Evolutionary conservation across 2,113 vertebrate species (phyloP).

Genomic region (Merops nubicus): DNA sequence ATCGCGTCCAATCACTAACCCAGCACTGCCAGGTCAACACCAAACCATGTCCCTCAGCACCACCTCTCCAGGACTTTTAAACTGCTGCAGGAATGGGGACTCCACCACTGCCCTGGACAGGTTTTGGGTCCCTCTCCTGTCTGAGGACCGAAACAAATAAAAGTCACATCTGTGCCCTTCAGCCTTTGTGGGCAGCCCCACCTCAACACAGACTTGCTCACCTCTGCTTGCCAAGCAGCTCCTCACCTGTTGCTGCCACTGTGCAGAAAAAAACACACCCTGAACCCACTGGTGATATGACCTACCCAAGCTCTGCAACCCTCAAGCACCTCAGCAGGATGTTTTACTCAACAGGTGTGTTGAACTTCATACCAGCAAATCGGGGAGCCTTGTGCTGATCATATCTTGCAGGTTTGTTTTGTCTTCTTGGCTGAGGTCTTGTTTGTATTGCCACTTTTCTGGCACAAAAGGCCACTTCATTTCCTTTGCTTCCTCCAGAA

Average conservation of each 20-base stretch:
- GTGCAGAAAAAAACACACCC: not conserved
- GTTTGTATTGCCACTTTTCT: conserved; percentile 96
- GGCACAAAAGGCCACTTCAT: conserved; percentile 98
- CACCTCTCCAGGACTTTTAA: not conserved
- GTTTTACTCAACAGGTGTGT: not conserved
- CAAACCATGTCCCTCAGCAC: not conserved
- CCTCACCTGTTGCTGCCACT: not conserved
- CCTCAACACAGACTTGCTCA: not conserved
- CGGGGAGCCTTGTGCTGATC: conserved; percentile 76
- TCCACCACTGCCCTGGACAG: not conserved
- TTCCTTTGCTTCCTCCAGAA: conserved; percentile 88
- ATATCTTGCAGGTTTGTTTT: conserved; percentile 91
- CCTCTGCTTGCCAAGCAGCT: not conserved
- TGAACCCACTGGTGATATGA: not conserved
- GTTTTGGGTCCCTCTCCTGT: not conserved
- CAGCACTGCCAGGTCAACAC: not conserved
- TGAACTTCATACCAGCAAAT: conserved; percentile 85
- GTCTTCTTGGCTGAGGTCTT: conserved; percentile 81
- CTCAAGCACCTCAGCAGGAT: not conserved
- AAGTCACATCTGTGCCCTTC: not conserved
- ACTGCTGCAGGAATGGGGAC: not conserved
- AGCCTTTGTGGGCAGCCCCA: not conserved
- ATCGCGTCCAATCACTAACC: too few species aligned
- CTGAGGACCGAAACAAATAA: not conserved
- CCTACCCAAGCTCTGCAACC: not conserved